Evolutionary conservation across 2,888 invertebrate genomes (phyloP).

Genomic region (Gastracanthus pulcherrimus): DNA sequence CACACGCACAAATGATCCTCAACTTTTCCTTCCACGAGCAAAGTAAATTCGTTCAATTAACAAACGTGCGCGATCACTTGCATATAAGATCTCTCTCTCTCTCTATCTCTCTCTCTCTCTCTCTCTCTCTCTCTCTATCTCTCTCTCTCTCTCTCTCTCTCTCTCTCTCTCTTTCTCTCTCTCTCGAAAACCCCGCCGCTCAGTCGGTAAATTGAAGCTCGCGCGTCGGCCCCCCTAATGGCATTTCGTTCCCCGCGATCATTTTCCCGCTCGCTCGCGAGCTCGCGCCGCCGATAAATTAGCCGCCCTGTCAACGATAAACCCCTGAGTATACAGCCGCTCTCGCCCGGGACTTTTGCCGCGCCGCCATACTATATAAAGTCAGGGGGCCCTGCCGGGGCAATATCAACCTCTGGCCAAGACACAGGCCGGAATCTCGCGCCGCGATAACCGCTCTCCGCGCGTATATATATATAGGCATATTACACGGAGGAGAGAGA

Average conservation of each 20-base stretch:
- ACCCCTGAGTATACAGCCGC: conserved; percentile 51
- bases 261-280: conserved; percentile 10
- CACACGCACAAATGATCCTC: not conserved
- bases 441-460: conserved; percentile 25
- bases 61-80: not conserved
- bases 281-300: conserved; percentile 45
- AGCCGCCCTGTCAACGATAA: conserved; percentile 50
- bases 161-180: too few relatives aligned
- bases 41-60: conserved; percentile 43
- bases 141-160: too few relatives aligned
- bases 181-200: not conserved
- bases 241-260: conserved; percentile 39
- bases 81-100: not conserved
- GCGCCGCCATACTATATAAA: conserved; percentile 23
- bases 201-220: conserved; percentile 41
- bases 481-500: not conserved
- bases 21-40: not conserved
- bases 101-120: too few relatives aligned
- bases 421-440: not conserved
- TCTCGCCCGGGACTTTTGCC: not conserved
- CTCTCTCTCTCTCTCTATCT: too few relatives aligned
- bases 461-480: not conserved
- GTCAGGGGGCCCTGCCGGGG: conserved; percentile 5
- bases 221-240: too few relatives aligned
- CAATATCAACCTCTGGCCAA: conserved; percentile 27